Evolutionary conservation across 1,140 invertebrate species (phyloP).

Genomic region (Sycophila sp.): DNA sequence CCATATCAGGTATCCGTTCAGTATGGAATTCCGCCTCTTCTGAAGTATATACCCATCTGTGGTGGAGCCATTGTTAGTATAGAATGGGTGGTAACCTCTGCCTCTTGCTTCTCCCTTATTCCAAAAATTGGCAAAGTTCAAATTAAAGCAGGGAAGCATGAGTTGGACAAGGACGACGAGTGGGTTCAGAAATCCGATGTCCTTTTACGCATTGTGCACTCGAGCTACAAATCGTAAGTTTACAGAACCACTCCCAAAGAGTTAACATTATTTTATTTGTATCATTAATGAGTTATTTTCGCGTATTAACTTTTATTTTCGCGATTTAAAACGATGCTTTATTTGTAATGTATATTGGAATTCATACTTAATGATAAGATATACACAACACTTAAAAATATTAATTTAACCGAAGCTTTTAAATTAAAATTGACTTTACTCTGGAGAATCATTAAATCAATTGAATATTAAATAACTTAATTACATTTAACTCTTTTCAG

Average conservation of each 20-base stretch:
- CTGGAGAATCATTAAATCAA: neutral
- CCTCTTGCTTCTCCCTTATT: slow-evolving; percentile 60
- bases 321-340: no score
- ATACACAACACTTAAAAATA: no score
- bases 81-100: slow-evolving; percentile 65
- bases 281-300: no score
- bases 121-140: neutral
- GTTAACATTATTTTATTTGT: no score
- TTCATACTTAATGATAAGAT: no score
- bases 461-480: neutral
- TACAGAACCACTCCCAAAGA: no score
- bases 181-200: neutral
- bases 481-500: slow-evolving; percentile 11
- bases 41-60: slow-evolving; percentile 57
- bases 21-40: slow-evolving; percentile 42
- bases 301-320: no score
- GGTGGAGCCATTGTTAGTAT: slow-evolving; percentile 66
- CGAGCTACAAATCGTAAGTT: slow-evolving; percentile 39
- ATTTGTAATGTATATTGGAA: no score
- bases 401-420: no score
- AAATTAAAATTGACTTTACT: no score
- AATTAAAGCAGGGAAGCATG: slow-evolving; percentile 6
- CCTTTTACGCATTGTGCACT: slow-evolving; percentile 28
- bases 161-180: neutral
- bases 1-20: slow-evolving; percentile 59